Conservation (phyloP, 2,113 vertebrate species). For the Brachyhypopomus occidentalis region DNA sequence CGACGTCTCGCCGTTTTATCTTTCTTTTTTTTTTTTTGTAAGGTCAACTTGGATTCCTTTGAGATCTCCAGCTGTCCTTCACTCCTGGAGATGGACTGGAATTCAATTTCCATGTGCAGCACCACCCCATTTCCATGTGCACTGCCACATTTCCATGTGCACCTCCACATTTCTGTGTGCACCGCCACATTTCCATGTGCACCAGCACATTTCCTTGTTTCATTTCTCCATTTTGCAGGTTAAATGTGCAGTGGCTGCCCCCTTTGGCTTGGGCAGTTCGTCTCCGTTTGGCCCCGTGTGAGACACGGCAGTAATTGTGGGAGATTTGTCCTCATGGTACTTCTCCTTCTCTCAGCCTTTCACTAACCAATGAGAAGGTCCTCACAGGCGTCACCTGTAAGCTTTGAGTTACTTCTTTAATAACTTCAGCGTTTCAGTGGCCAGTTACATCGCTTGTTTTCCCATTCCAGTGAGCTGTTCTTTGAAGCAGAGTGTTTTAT, state of each 20-base stretch:
- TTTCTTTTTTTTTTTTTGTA: too few relatives aligned
- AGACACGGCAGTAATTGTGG: constrained; percentile 7
- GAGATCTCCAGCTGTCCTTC: constrained; percentile 5
- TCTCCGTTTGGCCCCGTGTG: neutral
- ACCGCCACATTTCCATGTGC: neutral
- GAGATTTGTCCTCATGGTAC: constrained; percentile 11
- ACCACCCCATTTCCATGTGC: neutral
- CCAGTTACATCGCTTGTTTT: neutral
- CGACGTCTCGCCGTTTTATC: neutral
- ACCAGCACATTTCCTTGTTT: neutral
- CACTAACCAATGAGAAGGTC: neutral
- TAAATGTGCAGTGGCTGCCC: neutral
- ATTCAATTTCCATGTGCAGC: neutral
- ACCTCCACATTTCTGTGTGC: neutral
- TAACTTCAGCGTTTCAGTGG: constrained; percentile 19
- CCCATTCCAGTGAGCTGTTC: neutral
- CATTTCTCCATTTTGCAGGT: constrained; percentile 22
- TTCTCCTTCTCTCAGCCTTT: constrained; percentile 12
- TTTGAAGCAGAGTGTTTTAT: constrained; percentile 17
- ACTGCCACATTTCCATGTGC: neutral
- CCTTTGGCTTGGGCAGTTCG: neutral
- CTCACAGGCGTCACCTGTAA: constrained; percentile 22
- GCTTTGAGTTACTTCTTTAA: constrained; percentile 49
- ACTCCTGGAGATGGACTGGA: neutral
- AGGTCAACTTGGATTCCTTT: constrained; percentile 6